These are phyloP conservation scores for Odontocolon sp. DNA, from an alignment of 2,888 invertebrate genomes.

Conservation along the genomic window DNA sequence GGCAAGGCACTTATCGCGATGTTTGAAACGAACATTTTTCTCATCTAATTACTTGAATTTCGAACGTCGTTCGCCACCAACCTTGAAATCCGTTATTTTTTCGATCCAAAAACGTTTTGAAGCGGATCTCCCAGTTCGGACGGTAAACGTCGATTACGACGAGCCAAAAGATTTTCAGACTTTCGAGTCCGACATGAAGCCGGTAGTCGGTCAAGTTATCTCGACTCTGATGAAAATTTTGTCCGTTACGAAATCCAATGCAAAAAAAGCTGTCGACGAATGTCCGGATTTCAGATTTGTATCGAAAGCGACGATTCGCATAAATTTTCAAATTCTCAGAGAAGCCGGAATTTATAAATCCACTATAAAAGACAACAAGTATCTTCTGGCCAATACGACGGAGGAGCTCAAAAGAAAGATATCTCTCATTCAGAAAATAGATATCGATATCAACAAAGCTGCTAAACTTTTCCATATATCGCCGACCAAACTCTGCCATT, in stretches of 20 bases:
- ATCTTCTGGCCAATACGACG: conserved; percentile 39
- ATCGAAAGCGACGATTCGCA: conserved; percentile 29
- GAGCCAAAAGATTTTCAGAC: conserved; percentile 27
- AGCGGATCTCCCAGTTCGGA: not conserved
- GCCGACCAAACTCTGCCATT: not conserved
- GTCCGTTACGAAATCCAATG: conserved; percentile 17
- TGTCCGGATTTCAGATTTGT: conserved; percentile 42
- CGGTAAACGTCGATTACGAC: not conserved
- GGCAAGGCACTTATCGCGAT: conserved; percentile 48
- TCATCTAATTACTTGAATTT: conserved; percentile 5
- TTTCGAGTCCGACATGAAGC: not conserved
- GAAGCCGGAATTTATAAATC: conserved; percentile 50
- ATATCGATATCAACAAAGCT: conserved; percentile 53
- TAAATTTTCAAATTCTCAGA: conserved; percentile 53
- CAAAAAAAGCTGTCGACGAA: conserved; percentile 15
- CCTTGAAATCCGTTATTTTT: not conserved
- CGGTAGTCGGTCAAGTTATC: not conserved
- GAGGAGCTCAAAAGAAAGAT: conserved; percentile 51
- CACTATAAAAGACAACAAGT: conserved; percentile 53
- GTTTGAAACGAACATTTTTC: conserved; percentile 18
- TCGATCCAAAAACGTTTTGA: not conserved
- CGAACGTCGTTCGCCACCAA: not conserved
- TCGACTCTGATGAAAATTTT: conserved; percentile 26
- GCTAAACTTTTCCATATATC: conserved; percentile 43
- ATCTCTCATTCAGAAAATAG: conserved; percentile 1